phyloP scores from a whole-genome alignment of 1,140 invertebrate genomes.

The Potamilus streckersoni region DNA sequence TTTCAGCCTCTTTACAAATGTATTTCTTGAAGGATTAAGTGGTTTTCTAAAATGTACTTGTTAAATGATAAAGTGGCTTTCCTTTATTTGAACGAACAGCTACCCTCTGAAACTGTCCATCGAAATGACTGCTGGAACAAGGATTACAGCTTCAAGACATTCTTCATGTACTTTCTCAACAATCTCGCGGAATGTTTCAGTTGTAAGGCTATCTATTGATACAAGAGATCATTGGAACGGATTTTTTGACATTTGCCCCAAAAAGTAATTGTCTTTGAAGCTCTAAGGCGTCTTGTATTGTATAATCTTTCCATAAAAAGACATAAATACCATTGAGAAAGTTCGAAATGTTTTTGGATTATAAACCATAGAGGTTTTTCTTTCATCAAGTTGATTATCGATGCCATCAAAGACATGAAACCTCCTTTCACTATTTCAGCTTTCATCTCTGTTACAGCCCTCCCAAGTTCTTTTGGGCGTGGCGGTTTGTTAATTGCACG shows the following conservation, averaged over 20 bases:
- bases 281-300: neutral
- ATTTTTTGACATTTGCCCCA: constrained; percentile 11
- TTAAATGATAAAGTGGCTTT: neutral
- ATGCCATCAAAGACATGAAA: neutral
- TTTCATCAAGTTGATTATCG: neutral
- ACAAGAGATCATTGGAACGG: neutral
- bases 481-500: neutral
- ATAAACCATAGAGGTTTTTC: neutral
- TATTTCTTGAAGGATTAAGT: neutral
- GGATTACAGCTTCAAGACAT: neutral
- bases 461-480: constrained; percentile 5
- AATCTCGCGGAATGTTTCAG: constrained; percentile 5
- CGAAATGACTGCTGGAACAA: constrained; percentile 1
- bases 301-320: neutral
- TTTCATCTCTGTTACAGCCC: neutral
- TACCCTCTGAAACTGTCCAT: neutral
- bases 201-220: constrained; percentile 5
- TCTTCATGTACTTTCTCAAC: neutral
- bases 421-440: constrained; percentile 3
- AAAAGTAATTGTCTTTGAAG: neutral
- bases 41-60: neutral
- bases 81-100: neutral
- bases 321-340: neutral
- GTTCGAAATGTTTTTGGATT: neutral
- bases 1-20: neutral